A percentile compares a stretch with the other conserved stretches of the same genome.
Evolutionary conservation across 2,797 vertebrate genomes (phyloP).

Genomic region (Halcyon chelicuti): DNA sequence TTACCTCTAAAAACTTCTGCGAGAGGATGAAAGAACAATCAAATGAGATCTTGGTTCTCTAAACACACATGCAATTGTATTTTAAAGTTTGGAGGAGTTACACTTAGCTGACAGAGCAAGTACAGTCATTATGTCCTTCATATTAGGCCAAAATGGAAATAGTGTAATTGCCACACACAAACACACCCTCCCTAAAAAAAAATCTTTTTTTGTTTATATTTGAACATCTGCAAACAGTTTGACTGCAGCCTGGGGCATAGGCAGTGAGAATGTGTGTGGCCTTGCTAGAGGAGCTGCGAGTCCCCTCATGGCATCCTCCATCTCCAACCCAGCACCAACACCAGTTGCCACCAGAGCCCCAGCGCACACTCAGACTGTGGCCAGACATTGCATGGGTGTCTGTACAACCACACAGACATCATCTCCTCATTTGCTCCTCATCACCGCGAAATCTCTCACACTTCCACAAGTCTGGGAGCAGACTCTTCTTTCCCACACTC

Average conservation of each 20-base stretch:
- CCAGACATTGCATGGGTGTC: fast-evolving
- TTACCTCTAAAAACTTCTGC: not conserved
- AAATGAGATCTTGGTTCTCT: not conserved
- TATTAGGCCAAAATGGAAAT: not conserved
- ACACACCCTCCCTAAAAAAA: not conserved
- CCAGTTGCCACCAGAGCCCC: not conserved
- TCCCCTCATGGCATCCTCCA: fast-evolving
- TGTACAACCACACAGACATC: not conserved
- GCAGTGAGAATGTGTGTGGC: not conserved
- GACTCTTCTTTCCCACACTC: not conserved
- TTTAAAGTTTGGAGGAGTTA: not conserved
- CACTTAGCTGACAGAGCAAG: not conserved
- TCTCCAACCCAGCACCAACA: not conserved
- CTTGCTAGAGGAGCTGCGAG: fast-evolving
- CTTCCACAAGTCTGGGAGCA: not conserved
- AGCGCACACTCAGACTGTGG: not conserved
- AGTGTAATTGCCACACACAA: not conserved
- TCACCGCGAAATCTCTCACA: not conserved
- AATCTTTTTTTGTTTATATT: not conserved
- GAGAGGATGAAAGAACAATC: not conserved
- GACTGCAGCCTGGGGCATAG: not conserved
- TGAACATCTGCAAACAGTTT: not conserved
- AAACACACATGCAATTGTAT: not conserved
- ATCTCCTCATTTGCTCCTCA: not conserved
- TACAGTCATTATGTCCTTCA: not conserved